Evolutionary conservation across 2,888 invertebrate species (phyloP).

Genomic region (Drosophila rellima): DNA sequence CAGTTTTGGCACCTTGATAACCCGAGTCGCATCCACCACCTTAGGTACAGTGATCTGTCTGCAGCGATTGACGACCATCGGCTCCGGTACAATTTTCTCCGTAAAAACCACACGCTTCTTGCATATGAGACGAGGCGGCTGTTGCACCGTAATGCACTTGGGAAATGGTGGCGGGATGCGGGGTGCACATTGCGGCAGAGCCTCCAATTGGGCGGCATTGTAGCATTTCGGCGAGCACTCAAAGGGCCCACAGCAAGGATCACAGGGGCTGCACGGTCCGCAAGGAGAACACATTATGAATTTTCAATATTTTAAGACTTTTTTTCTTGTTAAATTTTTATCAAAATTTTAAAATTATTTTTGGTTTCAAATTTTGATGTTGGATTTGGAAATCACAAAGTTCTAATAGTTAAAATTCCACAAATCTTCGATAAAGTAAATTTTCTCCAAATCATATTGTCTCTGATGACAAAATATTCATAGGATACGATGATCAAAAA

Average conservation of each 20-base stretch:
- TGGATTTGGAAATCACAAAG: slow-evolving; percentile 7
- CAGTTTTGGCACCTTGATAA: slow-evolving; percentile 9
- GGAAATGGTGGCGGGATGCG: slow-evolving; percentile 10
- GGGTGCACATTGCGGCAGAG: slow-evolving; percentile 9
- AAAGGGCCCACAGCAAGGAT: slow-evolving; percentile 12
- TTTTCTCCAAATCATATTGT: not conserved
- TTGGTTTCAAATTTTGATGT: slow-evolving; percentile 4
- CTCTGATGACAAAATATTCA: not conserved
- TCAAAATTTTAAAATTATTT: not conserved
- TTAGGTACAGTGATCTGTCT: slow-evolving; percentile 9
- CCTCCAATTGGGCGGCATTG: slow-evolving; percentile 8
- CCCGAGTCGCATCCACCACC: slow-evolving; percentile 6
- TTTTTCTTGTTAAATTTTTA: not conserved
- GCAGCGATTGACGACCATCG: slow-evolving; percentile 9
- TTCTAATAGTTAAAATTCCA: not conserved
- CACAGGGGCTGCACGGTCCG: slow-evolving; percentile 16
- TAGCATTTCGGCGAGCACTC: slow-evolving; percentile 15
- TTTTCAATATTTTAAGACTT: not conserved
- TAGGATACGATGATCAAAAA: not conserved
- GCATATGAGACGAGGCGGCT: slow-evolving; percentile 7
- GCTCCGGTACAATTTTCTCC: slow-evolving; percentile 12
- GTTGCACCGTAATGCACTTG: slow-evolving; percentile 14
- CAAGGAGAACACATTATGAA: slow-evolving; percentile 6
- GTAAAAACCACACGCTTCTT: slow-evolving; percentile 10
- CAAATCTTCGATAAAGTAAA: not conserved